Evolutionary conservation across 2,888 invertebrate species (phyloP), one percentile per base, ranked within the genome.

Genomic region (Pachydiplax longipennis): DNA sequence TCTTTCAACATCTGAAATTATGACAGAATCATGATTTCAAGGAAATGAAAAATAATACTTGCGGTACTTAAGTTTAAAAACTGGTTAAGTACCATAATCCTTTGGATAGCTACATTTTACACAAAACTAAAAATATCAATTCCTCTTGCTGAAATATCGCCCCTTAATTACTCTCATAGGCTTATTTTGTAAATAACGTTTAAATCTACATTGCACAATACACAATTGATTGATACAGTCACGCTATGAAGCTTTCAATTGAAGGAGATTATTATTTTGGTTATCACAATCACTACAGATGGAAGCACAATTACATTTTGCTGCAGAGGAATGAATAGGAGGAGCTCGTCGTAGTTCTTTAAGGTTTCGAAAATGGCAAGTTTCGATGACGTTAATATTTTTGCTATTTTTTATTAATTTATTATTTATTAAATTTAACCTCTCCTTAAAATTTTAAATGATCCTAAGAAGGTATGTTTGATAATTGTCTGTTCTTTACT

Each of bases 241-340:
- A 65, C 87, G 87, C 87, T 87, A 37, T 12, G 37, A 58, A 61
- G 40, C 37, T 37, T 61, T 87, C 87, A 58, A 65, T 37, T 87
- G 61, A 87, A 22, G 37, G 37, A 37, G 87, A 37, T 65, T 87
- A 61, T 37, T 65, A 37, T 87, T 61, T 87, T 87, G 87, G 61
- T 87, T 87, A 87, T 37, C 87, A 87, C 87, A 87, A 87, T 87
- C 87, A 87, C 87, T 87, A 65, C 87, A 87, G 87, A 87, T 87
- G 87, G 87, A 87, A 87, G 87, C 87, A 87, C 87, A 37, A 58
- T 61, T 61, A 87, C 37, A 87, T 87, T 87, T 87, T 61, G 87
- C 87, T 87, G 87, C 87, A 87, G 87, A 87, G 87, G 87, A 87
- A 87, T 87, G 87, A 87, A 37, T 37, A 87, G 87, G 87, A 61